Base-by-base conservation (phyloP, 2,888 invertebrate species). In the Trachelus iudaicus region DNA sequence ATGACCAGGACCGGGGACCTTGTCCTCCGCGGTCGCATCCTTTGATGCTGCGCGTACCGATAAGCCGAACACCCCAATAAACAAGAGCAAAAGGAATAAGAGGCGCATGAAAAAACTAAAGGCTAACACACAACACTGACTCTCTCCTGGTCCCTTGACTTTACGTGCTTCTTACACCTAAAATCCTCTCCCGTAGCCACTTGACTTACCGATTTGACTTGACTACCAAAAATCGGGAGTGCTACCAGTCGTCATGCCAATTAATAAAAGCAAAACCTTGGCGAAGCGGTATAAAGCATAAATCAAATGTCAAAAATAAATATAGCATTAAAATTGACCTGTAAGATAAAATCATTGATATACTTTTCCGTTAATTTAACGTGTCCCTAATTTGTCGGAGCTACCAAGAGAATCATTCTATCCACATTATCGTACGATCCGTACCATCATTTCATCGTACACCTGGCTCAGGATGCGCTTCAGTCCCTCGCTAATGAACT, bases 401-500 rank as follows among this genome's bases (percentile, higher is more conserved):
- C 56, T 23, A 56, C 56, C 56, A 56, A 56, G 56, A 56, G 56
- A 56, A 56, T 56, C 56, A 56, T 56, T 56, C 56, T 56, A 56
- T 56, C 23, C 56, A 6, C 56, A 9, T 88, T 88, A 87, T 88
- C 87, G 84, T 82, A 40, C 82, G 83, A 76, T 81, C 82, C 82
- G 83, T 83, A 83, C 82, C 81, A 86, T 85, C 85, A 85, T 84
- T 82, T 82, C 85, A 83, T 87, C 86, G 87, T 86, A 85, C 89
- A 88, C 86, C 87, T 88, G 87, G 86, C 83, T 86, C 83, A 81
- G 81, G 23, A 56, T 56, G 56, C 56, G 56, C 23, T 56, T 56
- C 56, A 23, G 56, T 56, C 6, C 80, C 82, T 83, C 85, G 85
- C 89, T 90, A 90, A 90, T 90, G 89, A 90, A 89, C 87, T 81